A percentile compares a stretch with the other conserved stretches of the same genome.
These are phyloP conservation scores for Parasteatoda tepidariorum DNA, from an alignment of 1,140 invertebrate genomes.

Conservation along the genomic window DNA sequence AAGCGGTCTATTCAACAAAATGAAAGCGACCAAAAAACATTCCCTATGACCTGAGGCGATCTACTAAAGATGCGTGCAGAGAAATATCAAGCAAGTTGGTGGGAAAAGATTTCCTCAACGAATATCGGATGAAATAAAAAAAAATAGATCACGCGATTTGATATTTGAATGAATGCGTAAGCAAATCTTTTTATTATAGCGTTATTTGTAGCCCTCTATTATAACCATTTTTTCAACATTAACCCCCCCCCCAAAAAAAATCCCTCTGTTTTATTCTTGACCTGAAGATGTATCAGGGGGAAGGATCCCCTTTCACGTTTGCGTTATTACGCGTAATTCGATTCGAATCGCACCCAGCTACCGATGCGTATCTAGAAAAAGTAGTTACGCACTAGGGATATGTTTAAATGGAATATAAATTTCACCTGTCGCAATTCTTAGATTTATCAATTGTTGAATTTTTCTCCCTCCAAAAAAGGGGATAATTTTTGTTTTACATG, in stretches of 20 bases:
- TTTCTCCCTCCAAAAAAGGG: too few species aligned
- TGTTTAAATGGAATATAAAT: too few species aligned
- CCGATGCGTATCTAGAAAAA: conserved; percentile 7
- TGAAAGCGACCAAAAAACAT: conserved; percentile 15
- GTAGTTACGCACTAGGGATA: too few species aligned
- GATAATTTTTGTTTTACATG: too few species aligned
- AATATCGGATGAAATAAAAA: conserved; percentile 7
- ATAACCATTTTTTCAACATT: conserved; percentile 10
- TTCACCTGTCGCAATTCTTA: too few species aligned
- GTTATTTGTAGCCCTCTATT: conserved; percentile 21
- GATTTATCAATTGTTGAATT: too few species aligned
- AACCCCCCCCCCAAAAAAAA: too few species aligned
- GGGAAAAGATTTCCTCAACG: conserved; percentile 28
- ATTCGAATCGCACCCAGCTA: not conserved
- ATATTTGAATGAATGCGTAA: conserved; percentile 47
- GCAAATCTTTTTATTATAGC: conserved; percentile 25
- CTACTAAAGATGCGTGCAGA: conserved; percentile 4
- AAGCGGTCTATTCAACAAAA: conserved; percentile 4
- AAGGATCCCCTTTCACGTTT: not conserved
- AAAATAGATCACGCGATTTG: conserved; percentile 26
- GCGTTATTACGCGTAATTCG: not conserved
- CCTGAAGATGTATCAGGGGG: not conserved
- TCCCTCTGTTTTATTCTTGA: not conserved
- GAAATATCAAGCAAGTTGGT: conserved; percentile 29
- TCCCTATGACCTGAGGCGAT: conserved; percentile 31